These are phyloP conservation scores for Rhorus exstirpatorius DNA, from an alignment of 2,888 invertebrate genomes.

Conservation along the genomic window DNA sequence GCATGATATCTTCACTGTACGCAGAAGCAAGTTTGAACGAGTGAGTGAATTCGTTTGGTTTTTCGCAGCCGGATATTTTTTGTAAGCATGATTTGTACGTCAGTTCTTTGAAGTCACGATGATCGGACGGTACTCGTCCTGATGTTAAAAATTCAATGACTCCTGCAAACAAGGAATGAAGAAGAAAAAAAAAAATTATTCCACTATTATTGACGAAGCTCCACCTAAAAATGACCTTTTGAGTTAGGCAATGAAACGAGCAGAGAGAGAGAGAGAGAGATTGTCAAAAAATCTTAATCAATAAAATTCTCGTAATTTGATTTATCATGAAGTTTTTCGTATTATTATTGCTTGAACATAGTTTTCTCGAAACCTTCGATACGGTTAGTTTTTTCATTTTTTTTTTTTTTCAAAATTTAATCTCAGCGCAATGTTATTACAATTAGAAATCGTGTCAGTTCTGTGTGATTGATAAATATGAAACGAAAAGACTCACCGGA, in stretches of 20 bases:
- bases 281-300: too few species aligned
- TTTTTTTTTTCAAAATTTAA: constrained; percentile 3
- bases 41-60: constrained; percentile 96
- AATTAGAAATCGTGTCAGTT: too few species aligned
- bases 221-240: too few species aligned
- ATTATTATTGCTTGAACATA: too few species aligned
- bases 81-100: constrained; percentile 96
- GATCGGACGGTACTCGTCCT: constrained; percentile 96
- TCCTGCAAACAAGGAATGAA: constrained; percentile 88
- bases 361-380: too few species aligned
- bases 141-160: constrained; percentile 98
- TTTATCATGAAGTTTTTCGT: too few species aligned
- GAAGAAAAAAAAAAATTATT: constrained; percentile 23
- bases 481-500: constrained; percentile 89
- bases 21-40: constrained; percentile 98
- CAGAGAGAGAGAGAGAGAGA: too few species aligned
- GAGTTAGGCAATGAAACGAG: too few species aligned
- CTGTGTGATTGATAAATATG: too few species aligned
- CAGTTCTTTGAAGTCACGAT: constrained; percentile 98
- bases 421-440: too few species aligned
- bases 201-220: not conserved
- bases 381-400: not conserved
- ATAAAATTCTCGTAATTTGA: too few species aligned
- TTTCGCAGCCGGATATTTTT: constrained; percentile 95
- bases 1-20: constrained; percentile 98